Conservation (phyloP, 1,140 invertebrate species). For the Drosophila bocki region DNA sequence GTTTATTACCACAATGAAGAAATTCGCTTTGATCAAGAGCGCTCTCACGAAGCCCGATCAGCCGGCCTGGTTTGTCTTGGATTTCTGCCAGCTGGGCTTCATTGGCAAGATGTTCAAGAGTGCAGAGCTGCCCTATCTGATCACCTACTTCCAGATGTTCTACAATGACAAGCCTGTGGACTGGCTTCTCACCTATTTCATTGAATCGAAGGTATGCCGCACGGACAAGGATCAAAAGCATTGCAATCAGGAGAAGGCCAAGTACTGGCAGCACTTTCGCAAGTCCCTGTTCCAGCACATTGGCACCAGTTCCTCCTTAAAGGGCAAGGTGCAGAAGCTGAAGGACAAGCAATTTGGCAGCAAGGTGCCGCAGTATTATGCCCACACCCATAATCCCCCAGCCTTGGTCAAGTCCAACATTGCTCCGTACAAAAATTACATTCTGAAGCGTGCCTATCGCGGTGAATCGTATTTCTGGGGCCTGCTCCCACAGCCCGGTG, state of each 20-base stretch:
- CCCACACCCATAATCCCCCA: conserved; percentile 93
- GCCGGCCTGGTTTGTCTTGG: conserved; percentile 94
- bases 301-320: conserved; percentile 97
- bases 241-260: conserved; percentile 92
- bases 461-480: conserved; percentile 98
- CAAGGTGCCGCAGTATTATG: conserved; percentile 92
- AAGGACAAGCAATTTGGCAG: conserved; percentile 97
- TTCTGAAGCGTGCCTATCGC: conserved; percentile 92
- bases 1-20: conserved; percentile 94
- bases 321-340: conserved; percentile 98
- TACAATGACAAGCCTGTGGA: conserved; percentile 98
- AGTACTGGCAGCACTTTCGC: conserved; percentile 94
- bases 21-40: conserved; percentile 93
- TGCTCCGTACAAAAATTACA: conserved; percentile 93
- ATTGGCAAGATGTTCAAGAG: conserved; percentile 98
- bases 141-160: conserved; percentile 95
- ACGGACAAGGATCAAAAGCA: conserved; percentile 95
- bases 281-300: conserved; percentile 98
- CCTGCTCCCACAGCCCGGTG: conserved; percentile 92
- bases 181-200: conserved; percentile 96
- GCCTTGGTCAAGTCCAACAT: conserved; percentile 92
- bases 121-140: conserved; percentile 93
- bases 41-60: conserved; percentile 88
- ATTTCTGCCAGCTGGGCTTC: conserved; percentile 97
- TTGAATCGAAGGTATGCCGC: conserved; percentile 96